Evolutionary conservation across 2,797 vertebrate genomes (phyloP).

Genomic region (Sebastes hopkinsi): DNA sequence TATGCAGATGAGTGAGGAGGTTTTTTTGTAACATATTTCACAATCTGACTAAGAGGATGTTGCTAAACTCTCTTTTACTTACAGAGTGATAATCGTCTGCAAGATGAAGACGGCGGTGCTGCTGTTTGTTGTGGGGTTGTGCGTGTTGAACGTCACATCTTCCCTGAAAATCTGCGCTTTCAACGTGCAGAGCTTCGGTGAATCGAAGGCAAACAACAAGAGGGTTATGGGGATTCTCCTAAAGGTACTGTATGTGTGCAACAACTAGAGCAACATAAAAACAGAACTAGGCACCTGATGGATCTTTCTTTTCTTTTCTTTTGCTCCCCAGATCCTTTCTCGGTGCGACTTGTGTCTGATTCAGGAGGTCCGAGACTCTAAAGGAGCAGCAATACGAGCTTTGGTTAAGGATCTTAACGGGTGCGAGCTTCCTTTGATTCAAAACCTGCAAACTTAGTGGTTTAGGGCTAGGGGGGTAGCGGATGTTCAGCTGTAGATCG

Average conservation of each 20-base stretch:
- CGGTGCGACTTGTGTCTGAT: constrained; percentile 86
- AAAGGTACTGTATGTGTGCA: constrained; percentile 72
- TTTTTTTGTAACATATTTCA: constrained; percentile 29
- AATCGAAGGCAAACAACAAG: constrained; percentile 83
- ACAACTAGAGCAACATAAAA: neutral
- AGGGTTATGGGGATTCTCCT: constrained; percentile 82
- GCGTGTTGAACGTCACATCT: constrained; percentile 38
- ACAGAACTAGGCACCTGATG: neutral
- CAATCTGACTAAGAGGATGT: constrained; percentile 34
- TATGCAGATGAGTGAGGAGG: neutral
- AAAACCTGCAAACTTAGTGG: neutral
- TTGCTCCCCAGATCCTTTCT: constrained; percentile 80
- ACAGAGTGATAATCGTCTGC: constrained; percentile 14
- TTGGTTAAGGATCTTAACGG: constrained; percentile 83
- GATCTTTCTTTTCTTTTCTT: neutral
- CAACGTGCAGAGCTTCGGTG: constrained; percentile 86
- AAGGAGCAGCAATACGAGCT: constrained; percentile 76
- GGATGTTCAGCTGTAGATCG: too few species aligned
- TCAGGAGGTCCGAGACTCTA: constrained; percentile 87
- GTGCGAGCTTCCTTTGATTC: constrained; percentile 51
- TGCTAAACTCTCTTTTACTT: constrained; percentile 19
- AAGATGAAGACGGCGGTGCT: constrained; percentile 72
- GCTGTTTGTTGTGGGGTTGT: constrained; percentile 64
- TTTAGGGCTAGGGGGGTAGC: fast-evolving
- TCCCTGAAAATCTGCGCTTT: constrained; percentile 86